These are phyloP conservation scores for Maccullochella peelii DNA, from an alignment of 2,113 vertebrate species.

Conservation along the genomic window DNA sequence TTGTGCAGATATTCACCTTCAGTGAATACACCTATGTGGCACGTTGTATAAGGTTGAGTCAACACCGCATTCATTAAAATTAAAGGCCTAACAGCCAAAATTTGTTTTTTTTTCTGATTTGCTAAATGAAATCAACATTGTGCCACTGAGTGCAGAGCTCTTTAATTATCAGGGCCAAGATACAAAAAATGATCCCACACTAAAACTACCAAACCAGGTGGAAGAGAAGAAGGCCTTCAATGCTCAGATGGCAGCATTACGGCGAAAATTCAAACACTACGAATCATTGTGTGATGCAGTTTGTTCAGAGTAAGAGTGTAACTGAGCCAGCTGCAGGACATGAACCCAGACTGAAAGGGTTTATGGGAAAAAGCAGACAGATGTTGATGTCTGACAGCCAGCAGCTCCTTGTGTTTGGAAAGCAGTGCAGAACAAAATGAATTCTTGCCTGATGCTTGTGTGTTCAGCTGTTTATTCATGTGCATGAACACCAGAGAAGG, in stretches of 20 bases:
- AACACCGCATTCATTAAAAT: slow-evolving; percentile 19
- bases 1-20: slow-evolving; percentile 23
- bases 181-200: slow-evolving; percentile 2
- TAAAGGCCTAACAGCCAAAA: neutral
- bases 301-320: neutral
- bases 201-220: slow-evolving; percentile 15
- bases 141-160: neutral
- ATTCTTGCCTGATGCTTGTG: neutral
- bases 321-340: neutral
- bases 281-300: too few relatives aligned
- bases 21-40: neutral
- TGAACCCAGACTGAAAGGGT: neutral
- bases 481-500: slow-evolving; percentile 33
- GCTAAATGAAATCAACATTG: slow-evolving; percentile 32
- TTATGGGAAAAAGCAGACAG: slow-evolving; percentile 18
- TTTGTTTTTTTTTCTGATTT: slow-evolving; percentile 8
- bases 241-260: neutral
- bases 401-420: slow-evolving; percentile 10
- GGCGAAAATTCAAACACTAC: neutral
- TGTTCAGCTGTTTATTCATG: slow-evolving; percentile 33
- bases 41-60: slow-evolving; percentile 22
- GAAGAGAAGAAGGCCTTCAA: neutral
- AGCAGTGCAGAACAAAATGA: slow-evolving; percentile 13
- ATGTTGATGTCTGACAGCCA: slow-evolving; percentile 22
- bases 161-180: slow-evolving; percentile 20